Conservation (phyloP, 2,888 invertebrate species). For the Bimastos eiseni region DNA sequence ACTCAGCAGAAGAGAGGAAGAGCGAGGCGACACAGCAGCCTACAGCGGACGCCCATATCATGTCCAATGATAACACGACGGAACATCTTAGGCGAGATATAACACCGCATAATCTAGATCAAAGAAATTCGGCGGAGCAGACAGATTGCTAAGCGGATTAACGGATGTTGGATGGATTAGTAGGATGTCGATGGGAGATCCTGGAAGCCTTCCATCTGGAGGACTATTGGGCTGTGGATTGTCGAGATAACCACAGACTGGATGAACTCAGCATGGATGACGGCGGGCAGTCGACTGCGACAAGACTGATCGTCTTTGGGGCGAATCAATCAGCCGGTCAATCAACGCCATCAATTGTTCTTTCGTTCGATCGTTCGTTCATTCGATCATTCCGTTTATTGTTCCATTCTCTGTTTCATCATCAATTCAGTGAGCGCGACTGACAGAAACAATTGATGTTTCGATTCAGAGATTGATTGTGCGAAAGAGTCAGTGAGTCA, state of each 20-base stretch:
- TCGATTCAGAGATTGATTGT: no score
- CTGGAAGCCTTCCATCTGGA: neutral
- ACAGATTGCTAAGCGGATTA: conserved; percentile 13
- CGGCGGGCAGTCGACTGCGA: no score
- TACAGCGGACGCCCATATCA: no score
- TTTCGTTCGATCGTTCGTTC: neutral
- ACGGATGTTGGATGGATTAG: neutral
- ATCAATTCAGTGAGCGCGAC: no score
- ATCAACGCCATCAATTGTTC: neutral
- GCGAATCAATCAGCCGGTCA: no score
- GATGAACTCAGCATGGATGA: neutral
- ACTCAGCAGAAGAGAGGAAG: neutral
- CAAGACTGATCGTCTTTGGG: no score
- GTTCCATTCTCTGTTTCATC: neutral
- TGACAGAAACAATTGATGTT: no score
- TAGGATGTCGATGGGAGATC: neutral
- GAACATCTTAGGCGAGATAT: neutral
- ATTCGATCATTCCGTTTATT: neutral
- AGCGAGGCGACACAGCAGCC: neutral
- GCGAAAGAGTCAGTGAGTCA: no score
- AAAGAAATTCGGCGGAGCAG: neutral
- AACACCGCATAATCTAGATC: neutral
- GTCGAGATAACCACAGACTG: neutral
- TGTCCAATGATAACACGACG: neutral
- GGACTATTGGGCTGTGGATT: neutral